Conservation (phyloP, 2,797 vertebrate genomes). For the Myoxocephalus aenaeus region DNA sequence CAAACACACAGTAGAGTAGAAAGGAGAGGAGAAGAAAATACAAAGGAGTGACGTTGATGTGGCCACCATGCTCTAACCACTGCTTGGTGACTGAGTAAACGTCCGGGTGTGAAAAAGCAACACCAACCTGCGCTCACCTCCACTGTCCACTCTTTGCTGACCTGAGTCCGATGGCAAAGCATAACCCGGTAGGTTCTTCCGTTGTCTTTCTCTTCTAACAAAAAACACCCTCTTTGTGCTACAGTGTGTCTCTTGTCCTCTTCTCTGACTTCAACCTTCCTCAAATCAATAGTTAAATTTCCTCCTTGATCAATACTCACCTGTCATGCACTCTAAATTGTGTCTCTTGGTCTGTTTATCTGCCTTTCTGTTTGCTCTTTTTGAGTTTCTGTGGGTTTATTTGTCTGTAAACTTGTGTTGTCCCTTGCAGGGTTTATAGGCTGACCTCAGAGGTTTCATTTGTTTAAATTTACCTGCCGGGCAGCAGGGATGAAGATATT, state of each 20-base stretch:
- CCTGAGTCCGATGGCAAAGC: constrained; percentile 73
- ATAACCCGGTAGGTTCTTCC: constrained; percentile 70
- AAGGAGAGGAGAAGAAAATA: constrained; percentile 10
- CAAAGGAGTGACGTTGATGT: constrained; percentile 20
- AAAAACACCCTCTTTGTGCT: neutral
- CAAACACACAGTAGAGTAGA: constrained; percentile 29
- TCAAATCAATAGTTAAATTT: constrained; percentile 10
- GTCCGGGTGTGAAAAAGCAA: constrained; percentile 45
- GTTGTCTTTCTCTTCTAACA: constrained; percentile 13
- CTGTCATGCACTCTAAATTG: constrained; percentile 4
- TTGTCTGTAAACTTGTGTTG: constrained; percentile 2
- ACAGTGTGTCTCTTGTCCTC: neutral
- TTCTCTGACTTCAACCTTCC: neutral
- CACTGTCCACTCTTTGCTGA: constrained; percentile 31
- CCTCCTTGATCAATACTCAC: neutral
- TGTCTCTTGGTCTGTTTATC: constrained; percentile 11
- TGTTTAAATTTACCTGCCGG: constrained; percentile 1
- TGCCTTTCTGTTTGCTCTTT: constrained; percentile 10
- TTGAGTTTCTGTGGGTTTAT: constrained; percentile 14
- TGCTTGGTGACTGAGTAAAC: constrained; percentile 28
- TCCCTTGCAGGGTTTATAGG: neutral
- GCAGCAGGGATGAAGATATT: neutral
- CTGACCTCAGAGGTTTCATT: neutral
- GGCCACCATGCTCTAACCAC: constrained; percentile 37
- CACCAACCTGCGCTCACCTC: constrained; percentile 48